phyloP scores from a whole-genome alignment of 92 coral and sea anemone genomes.

The Zoanthus sociatus region DNA sequence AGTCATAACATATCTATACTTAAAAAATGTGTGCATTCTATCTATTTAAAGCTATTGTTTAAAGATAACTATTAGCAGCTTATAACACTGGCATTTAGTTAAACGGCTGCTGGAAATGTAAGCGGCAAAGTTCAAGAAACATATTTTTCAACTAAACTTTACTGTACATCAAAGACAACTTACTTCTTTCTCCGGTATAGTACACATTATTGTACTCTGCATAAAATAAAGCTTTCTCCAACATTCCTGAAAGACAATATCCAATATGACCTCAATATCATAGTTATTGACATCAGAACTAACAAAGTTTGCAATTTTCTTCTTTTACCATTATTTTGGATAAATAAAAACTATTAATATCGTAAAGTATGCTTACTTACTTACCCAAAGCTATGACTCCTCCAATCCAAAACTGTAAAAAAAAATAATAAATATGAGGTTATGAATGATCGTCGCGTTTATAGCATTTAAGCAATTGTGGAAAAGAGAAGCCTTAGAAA shows the following conservation, averaged over 20 bases:
- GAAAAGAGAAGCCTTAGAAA: too few species aligned
- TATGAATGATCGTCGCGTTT: neutral
- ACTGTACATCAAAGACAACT: conserved; percentile 24
- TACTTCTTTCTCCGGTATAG: conserved; percentile 86
- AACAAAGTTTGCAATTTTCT: neutral
- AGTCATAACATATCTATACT: too few species aligned
- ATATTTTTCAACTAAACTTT: neutral
- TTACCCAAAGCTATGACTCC: conserved; percentile 98
- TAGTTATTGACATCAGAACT: neutral
- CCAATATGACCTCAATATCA: neutral
- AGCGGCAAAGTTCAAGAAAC: too few species aligned
- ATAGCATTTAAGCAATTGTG: too few species aligned
- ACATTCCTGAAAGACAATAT: conserved; percentile 75
- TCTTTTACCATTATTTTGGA: too few species aligned
- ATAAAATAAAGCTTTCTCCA: conserved; percentile 95
- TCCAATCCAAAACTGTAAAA: conserved; percentile 93
- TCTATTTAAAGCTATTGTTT: too few species aligned
- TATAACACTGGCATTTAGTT: too few species aligned
- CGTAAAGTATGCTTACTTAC: conserved; percentile 5
- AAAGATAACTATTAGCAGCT: too few species aligned
- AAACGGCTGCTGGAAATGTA: too few species aligned
- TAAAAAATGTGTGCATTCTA: too few species aligned
- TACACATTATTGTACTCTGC: conserved; percentile 89
- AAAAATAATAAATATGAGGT: neutral
- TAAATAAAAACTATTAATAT: too few species aligned